Percentiles rank a stretch among this genome's conserved stretches.
These are phyloP conservation scores for Panopea generosa DNA, from an alignment of 2,888 invertebrate genomes.

Conservation along the genomic window DNA sequence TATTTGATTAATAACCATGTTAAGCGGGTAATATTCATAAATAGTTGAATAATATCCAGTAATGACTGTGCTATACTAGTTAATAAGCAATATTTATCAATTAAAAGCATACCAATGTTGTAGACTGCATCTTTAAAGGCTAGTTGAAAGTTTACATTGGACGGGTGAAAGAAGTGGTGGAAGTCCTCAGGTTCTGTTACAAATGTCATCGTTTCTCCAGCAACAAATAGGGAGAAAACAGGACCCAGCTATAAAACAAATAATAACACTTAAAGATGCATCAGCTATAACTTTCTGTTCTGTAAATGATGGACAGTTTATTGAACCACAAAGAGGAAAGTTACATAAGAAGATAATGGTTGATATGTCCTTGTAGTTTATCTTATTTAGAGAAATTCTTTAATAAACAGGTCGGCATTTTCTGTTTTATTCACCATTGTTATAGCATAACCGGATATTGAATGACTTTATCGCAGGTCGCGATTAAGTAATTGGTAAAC, in stretches of 20 bases:
- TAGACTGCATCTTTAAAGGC: slow-evolving; percentile 78
- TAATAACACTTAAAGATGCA: background rate
- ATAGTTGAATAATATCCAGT: too few species aligned
- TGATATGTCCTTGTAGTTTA: background rate
- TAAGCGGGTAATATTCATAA: too few species aligned
- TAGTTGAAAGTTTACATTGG: slow-evolving; percentile 77
- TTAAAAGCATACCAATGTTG: slow-evolving; percentile 76
- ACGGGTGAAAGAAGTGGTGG: slow-evolving; percentile 76
- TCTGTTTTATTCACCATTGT: too few species aligned
- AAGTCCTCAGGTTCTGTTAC: slow-evolving; percentile 77
- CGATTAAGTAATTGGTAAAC: too few species aligned
- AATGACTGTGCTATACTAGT: too few species aligned
- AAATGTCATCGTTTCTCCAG: slow-evolving; percentile 80
- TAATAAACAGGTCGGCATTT: background rate
- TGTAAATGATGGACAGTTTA: too few species aligned
- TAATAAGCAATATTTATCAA: too few species aligned
- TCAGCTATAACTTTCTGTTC: too few species aligned
- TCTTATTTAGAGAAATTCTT: background rate
- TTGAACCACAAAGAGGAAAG: too few species aligned
- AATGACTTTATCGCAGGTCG: too few species aligned
- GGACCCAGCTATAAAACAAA: slow-evolving; percentile 75
- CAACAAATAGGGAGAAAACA: slow-evolving; percentile 77
- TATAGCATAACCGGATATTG: too few species aligned
- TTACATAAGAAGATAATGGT: background rate
- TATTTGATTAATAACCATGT: too few species aligned